Conservation (phyloP, 2,113 vertebrate genomes). For the Hemichromis elongatus region DNA sequence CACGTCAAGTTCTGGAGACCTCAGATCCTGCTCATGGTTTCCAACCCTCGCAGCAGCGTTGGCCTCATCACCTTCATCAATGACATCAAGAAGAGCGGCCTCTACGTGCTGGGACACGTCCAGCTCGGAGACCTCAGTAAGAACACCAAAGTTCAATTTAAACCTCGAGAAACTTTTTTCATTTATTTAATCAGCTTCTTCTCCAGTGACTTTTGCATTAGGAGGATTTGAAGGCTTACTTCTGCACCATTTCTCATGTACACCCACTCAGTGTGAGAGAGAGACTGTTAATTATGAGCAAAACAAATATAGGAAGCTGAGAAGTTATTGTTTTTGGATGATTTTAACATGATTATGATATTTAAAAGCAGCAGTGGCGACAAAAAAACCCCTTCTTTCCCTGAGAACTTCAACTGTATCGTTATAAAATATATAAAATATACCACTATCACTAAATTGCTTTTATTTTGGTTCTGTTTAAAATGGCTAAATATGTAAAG, state of each 20-base stretch:
- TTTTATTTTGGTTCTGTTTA: not conserved
- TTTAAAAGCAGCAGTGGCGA: not conserved
- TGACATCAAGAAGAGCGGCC: conserved; percentile 95
- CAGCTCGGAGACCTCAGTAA: conserved; percentile 90
- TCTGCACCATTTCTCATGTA: conserved; percentile 1
- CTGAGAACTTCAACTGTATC: not conserved
- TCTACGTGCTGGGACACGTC: conserved; percentile 92
- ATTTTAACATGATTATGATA: conserved; percentile 1
- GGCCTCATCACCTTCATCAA: conserved; percentile 91
- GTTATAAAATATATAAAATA: not conserved
- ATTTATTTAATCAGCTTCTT: not conserved
- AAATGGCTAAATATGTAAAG: not conserved
- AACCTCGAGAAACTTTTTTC: not conserved
- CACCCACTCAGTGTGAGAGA: not conserved
- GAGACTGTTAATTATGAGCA: conserved; percentile 11
- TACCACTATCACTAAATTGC: not conserved
- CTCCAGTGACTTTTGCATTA: not conserved
- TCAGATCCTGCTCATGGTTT: conserved; percentile 91
- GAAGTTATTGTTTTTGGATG: not conserved
- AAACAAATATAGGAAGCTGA: not conserved
- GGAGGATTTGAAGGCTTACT: not conserved
- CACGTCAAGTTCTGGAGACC: conserved; percentile 98
- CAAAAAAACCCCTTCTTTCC: not conserved
- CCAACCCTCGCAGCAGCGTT: conserved; percentile 83
- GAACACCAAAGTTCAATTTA: not conserved